phyloP scores from a whole-genome alignment of 1,140 invertebrate genomes.

The Brachionus rotundiformis region DNA sequence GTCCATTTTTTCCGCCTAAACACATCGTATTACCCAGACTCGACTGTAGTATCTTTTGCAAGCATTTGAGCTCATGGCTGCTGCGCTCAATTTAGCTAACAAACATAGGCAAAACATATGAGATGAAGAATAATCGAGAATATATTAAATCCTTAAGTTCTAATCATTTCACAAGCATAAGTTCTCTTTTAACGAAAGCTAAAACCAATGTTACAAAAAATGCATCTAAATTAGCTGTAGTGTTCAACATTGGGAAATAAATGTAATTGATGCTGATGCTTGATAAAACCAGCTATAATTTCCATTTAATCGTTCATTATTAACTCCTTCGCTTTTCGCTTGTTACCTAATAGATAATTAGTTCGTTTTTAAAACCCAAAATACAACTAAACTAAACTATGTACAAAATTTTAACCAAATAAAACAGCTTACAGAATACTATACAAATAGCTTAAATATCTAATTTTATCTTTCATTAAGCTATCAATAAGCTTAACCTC shows the following conservation, averaged over 20 bases:
- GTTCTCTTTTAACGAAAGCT: not conserved
- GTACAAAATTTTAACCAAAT: not conserved
- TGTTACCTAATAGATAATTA: slow-evolving; percentile 40
- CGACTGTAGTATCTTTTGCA: no score
- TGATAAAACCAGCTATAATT: not conserved
- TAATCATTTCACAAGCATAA: slow-evolving; percentile 11
- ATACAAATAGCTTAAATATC: not conserved
- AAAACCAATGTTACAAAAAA: not conserved
- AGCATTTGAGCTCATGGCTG: no score
- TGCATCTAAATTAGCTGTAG: no score
- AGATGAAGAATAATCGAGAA: not conserved
- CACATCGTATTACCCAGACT: no score
- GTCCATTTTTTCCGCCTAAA: no score
- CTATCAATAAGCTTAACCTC: slow-evolving; percentile 16
- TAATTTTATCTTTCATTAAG: slow-evolving; percentile 43
- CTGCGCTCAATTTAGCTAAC: not conserved
- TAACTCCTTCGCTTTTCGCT: slow-evolving; percentile 20
- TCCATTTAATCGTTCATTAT: slow-evolving; percentile 28
- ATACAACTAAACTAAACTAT: not conserved
- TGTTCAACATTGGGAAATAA: not conserved
- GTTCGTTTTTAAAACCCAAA: not conserved
- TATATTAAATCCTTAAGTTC: not conserved
- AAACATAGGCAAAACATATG: no score
- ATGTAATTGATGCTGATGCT: not conserved
- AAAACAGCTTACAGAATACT: not conserved